These are phyloP conservation scores for Microtus oregoni DNA, from an alignment of 2,113 vertebrate genomes.

Conservation along the genomic window DNA sequence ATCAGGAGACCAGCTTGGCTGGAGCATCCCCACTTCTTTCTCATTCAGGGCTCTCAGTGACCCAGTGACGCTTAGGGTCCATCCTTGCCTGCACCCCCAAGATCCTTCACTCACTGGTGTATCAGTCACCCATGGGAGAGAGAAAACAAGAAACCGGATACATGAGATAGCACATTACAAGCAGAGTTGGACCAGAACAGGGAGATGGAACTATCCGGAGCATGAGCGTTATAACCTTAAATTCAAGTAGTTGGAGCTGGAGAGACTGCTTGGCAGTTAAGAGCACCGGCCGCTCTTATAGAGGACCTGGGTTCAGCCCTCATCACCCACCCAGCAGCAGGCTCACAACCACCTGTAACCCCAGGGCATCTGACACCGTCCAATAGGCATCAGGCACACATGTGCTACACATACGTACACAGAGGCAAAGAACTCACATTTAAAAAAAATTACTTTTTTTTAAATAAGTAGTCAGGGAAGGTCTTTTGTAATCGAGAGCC, in stretches of 20 bases:
- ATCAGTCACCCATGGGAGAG: neutral
- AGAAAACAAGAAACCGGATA: neutral
- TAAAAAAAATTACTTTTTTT: neutral
- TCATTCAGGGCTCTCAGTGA: neutral
- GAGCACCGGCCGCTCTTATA: neutral
- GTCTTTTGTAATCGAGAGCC: neutral
- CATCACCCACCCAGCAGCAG: neutral
- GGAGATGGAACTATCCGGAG: neutral
- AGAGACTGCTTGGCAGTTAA: neutral
- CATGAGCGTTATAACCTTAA: neutral
- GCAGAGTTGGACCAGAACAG: neutral
- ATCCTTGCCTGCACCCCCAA: neutral
- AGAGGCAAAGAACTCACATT: neutral
- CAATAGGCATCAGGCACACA: neutral
- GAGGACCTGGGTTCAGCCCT: neutral
- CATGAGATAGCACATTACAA: neutral
- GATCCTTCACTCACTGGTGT: neutral
- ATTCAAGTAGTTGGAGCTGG: neutral
- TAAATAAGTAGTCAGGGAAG: neutral
- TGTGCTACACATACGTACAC: neutral
- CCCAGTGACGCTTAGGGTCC: neutral
- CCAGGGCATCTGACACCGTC: neutral
- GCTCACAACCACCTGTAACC: neutral
- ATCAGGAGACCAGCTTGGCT: neutral
- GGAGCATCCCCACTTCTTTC: too few species aligned